These are phyloP conservation scores for Forbesichthys agassizii DNA, from an alignment of 2,113 vertebrate species.

Conservation along the genomic window DNA sequence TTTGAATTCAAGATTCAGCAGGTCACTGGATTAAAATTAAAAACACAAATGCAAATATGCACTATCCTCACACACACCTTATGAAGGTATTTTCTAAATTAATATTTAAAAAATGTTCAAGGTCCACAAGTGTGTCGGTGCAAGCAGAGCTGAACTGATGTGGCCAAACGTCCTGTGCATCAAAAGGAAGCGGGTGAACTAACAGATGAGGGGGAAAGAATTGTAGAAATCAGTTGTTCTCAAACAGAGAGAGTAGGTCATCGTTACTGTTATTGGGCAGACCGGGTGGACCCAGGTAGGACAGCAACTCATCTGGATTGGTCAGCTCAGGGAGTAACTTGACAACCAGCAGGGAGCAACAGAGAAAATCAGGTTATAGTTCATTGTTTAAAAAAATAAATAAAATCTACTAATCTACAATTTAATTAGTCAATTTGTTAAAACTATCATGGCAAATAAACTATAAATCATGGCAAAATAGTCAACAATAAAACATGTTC, in stretches of 20 bases:
- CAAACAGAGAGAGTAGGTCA: slow-evolving; percentile 93
- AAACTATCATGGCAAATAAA: no score
- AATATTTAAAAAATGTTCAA: neutral
- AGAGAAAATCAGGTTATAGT: neutral
- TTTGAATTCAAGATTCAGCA: slow-evolving; percentile 27
- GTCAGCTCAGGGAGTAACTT: slow-evolving; percentile 95
- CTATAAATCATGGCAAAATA: no score
- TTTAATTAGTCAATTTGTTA: no score
- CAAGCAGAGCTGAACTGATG: neutral
- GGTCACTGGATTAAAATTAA: slow-evolving; percentile 20
- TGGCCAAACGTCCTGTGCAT: slow-evolving; percentile 4
- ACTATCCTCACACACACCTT: neutral
- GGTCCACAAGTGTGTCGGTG: neutral
- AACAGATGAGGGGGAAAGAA: neutral
- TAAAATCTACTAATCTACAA: neutral
- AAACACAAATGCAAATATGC: slow-evolving; percentile 5
- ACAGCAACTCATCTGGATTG: slow-evolving; percentile 92
- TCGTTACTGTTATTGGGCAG: slow-evolving; percentile 92
- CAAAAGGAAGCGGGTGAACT: slow-evolving; percentile 15
- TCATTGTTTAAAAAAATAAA: slow-evolving; percentile 3
- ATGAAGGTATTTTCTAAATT: neutral
- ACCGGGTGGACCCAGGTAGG: slow-evolving; percentile 91
- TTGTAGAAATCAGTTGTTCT: slow-evolving; percentile 85
- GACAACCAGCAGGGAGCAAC: slow-evolving; percentile 22
- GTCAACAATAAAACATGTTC: no score